Evolutionary conservation across 1,140 invertebrate species (phyloP), one percentile per base, ranked within the genome.

Genomic region (Drosophila rufa): DNA sequence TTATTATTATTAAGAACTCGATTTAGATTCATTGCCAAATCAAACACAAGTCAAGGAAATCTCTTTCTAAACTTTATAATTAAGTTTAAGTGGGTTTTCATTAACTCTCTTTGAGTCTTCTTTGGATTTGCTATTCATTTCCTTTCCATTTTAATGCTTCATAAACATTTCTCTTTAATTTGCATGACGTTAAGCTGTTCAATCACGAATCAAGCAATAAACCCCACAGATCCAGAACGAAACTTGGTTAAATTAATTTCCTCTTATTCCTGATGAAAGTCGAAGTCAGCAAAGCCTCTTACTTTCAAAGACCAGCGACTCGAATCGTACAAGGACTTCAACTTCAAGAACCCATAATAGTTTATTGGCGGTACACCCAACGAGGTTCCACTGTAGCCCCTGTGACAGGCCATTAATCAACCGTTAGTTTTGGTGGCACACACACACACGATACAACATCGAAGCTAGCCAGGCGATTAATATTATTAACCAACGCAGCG

Each of bases 321-420:
- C 1, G n/a, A 53, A 36, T 40, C 50, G 6, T 5, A 55, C 6
- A 36, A 38, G 51, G 33, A 38, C 33, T 15, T 36, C 1, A 19
- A 8, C 33, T 15, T 3, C 36, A 14, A 2, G 14, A 22, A 22
- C 51, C 9, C 12, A 3, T 5, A 12, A 43, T 14, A 17, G 4
- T 47, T 40, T 67, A 17, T 25, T 47, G 9, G 9, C 15, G 8
- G 4, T 17, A 6, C 15, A 25, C 19, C 30, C 33, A 36, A 14
- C 38, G n/a, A 56, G 30, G 27, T 12, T 30, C 47, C 47, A 75
- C 71, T 64, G 70, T 75, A 61, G 19, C 36, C 46, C n/a, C 55
- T 55, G 42, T 76, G 74, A 77, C 75, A 78, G 56, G 56, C 57
- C 75, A 78, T 78, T 78, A 78, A 78, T 78, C 75, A 78, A 77